Evolutionary conservation across 1,140 invertebrate species (phyloP), one percentile per base, ranked within the genome.

Genomic region (Streblospio benedicti): DNA sequence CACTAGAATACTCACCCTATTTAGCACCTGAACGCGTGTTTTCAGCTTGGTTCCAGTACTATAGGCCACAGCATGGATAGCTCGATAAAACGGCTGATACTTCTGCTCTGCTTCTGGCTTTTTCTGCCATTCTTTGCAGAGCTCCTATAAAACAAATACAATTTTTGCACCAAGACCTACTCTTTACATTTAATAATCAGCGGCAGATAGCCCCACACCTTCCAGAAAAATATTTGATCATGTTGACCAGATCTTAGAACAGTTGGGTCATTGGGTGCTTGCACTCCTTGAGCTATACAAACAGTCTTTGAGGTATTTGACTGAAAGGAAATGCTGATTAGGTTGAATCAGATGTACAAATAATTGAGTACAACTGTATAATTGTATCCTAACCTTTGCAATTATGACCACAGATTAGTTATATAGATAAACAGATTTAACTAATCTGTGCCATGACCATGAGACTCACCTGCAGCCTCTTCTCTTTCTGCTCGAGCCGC

Each of bases 401-500:
- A 6, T 45, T 6, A 6, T 14, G 4, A 14, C 20, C 43, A 45
- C 1, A 25, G 18, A 20, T 41, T 41, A 18, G 38, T 14, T 41
- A 14, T 41, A 41, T 41, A 0, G 14, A 53, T 53, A 18, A 32
- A 53, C n/a, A 53, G 9, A 32, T 23, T 31, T 2, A 32, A 53
- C 12, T 9, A 49, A 49, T 9, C 23, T 49, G 47, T 9, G 14
- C 23, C 9, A 14, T 23, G 38, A 41, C 38, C 38, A 41, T 53
- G 9, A 2, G 1, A 9, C 2, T 33, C 64, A 75, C 74, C 68
- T 76, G 73, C 60, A 78, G 68, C 38, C 74, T 62, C 41, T 65
- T 65, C 63, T 78, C 76, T 55, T 77, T 78, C 45, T 71, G 66
- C 47, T 68, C 66, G 14, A 78, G 69, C 31, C 75, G 59, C 45